These are phyloP conservation scores for Ctenochaetus hawaiiensis DNA, from an alignment of 2,797 vertebrate genomes.

Conservation along the genomic window DNA sequence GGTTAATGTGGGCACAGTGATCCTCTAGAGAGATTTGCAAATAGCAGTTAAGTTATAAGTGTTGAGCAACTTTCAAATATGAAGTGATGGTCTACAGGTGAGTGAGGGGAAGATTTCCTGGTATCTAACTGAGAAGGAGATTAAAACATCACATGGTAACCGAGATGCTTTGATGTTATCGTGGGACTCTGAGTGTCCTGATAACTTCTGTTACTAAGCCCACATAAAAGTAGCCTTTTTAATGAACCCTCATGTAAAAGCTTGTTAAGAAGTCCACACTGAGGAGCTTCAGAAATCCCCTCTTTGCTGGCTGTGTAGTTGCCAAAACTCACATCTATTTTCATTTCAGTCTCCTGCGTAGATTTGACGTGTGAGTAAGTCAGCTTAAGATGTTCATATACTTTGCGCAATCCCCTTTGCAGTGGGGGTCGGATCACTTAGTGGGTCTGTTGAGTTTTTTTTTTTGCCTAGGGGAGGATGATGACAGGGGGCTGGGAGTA, in stretches of 20 bases:
- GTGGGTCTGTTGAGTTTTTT: slow-evolving; percentile 13
- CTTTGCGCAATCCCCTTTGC: slow-evolving; percentile 57
- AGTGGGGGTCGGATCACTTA: slow-evolving; percentile 44
- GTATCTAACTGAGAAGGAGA: slow-evolving; percentile 22
- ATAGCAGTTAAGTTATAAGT: not conserved
- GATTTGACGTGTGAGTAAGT: slow-evolving; percentile 32
- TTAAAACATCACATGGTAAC: slow-evolving; percentile 53
- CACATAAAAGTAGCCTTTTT: not conserved
- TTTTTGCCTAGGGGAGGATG: slow-evolving; percentile 34
- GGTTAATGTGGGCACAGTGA: not conserved
- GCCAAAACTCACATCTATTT: slow-evolving; percentile 18
- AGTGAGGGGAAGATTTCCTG: slow-evolving; percentile 15
- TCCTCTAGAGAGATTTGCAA: not conserved
- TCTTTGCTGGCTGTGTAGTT: slow-evolving; percentile 16
- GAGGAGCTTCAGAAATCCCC: not conserved
- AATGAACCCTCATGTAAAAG: not conserved
- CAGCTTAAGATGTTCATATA: slow-evolving; percentile 25
- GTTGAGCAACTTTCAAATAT: slow-evolving; percentile 3
- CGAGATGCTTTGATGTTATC: slow-evolving; percentile 15
- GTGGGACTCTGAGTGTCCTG: not conserved
- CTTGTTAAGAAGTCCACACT: not conserved
- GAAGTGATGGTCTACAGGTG: slow-evolving; percentile 4
- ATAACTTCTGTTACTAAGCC: not conserved
- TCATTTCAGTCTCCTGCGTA: slow-evolving; percentile 8
- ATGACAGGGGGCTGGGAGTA: slow-evolving; percentile 21